Conservation (phyloP, 2,888 invertebrate species). For the Lepidocyrtoides sp. region DNA sequence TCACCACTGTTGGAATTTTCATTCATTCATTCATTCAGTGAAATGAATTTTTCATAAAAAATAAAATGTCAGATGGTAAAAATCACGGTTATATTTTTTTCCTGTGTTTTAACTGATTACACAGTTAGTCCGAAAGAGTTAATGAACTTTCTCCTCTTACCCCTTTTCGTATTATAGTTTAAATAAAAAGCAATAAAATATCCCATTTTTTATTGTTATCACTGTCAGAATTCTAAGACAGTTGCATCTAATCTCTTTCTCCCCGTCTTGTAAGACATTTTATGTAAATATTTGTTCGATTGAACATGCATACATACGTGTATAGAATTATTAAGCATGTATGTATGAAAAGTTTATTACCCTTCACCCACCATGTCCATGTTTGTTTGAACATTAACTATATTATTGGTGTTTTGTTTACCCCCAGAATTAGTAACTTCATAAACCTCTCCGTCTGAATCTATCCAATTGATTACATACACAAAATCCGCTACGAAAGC, state of each 20-base stretch:
- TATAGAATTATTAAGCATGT: too few relatives aligned
- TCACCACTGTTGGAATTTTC: slow-evolving; percentile 91
- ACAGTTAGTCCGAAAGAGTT: too few relatives aligned
- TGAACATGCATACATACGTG: too few relatives aligned
- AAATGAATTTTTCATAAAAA: background rate
- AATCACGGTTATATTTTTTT: too few relatives aligned
- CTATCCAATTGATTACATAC: slow-evolving; percentile 91
- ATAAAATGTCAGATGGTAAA: background rate
- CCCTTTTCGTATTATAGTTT: background rate
- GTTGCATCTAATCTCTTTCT: too few relatives aligned
- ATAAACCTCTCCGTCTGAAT: slow-evolving; percentile 88
- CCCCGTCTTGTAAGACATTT: too few relatives aligned
- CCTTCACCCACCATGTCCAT: slow-evolving; percentile 79
- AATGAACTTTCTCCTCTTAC: background rate
- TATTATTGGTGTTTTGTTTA: slow-evolving; percentile 59
- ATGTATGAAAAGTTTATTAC: too few relatives aligned
- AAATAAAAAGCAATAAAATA: too few relatives aligned
- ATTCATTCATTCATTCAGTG: background rate
- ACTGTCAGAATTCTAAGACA: too few relatives aligned
- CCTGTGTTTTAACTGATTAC: too few relatives aligned
- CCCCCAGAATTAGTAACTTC: slow-evolving; percentile 76
- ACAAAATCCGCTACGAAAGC: slow-evolving; percentile 92
- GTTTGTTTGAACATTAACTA: slow-evolving; percentile 15
- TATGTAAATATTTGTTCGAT: too few relatives aligned
- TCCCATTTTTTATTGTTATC: too few relatives aligned